phyloP scores from a whole-genome alignment of 2,797 vertebrate genomes.

The Allobates femoralis region DNA sequence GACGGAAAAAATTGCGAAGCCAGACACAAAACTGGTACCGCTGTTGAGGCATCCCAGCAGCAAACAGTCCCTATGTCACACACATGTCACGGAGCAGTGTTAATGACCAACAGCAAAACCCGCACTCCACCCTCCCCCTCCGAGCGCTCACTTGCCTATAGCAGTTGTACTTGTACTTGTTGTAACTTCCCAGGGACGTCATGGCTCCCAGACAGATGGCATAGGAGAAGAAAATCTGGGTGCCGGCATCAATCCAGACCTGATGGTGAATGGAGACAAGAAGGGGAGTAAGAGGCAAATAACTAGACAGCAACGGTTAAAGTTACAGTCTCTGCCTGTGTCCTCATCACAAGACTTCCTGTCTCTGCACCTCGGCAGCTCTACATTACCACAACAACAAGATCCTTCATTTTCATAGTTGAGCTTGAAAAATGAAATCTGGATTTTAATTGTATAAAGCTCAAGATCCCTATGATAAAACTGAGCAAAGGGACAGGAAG shows the following conservation, averaged over 20 bases:
- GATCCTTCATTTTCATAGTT: not conserved
- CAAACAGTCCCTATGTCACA: conserved; percentile 99
- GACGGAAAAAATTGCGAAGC: conserved; percentile 99
- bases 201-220: conserved; percentile 99
- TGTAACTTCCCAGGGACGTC: conserved; percentile 99
- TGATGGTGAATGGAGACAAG: conserved; percentile 66
- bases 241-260: conserved; percentile 99
- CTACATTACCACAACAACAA: not conserved
- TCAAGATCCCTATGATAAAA: not conserved
- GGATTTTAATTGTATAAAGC: not conserved
- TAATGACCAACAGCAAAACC: conserved; percentile 92
- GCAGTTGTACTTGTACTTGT: conserved; percentile 99
- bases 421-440: not conserved
- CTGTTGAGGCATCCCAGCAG: conserved; percentile 99
- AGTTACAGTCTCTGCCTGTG: not conserved
- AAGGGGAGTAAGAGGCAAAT: conserved; percentile 38
- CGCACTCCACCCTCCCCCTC: conserved; percentile 76
- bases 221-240: conserved; percentile 99
- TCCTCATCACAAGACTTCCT: not conserved
- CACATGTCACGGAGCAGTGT: conserved; percentile 97
- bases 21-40: conserved; percentile 99
- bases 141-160: conserved; percentile 90
- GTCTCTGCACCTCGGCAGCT: not conserved
- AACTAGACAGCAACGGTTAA: not conserved
- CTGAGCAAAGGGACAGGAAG: not conserved